phyloP scores from a whole-genome alignment of 2,888 invertebrate species.

The Synergus gifuensis region DNA sequence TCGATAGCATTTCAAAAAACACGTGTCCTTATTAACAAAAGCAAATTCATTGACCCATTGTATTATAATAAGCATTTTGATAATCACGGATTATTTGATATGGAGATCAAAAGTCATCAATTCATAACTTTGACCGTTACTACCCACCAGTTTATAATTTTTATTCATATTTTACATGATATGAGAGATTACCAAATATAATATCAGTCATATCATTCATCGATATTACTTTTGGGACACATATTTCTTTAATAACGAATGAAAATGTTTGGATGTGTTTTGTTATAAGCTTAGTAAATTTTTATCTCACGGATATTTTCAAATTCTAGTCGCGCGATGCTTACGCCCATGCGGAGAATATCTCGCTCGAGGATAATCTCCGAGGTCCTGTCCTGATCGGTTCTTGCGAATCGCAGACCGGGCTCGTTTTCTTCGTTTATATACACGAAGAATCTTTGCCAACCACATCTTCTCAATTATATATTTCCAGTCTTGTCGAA shows the following conservation, averaged over 20 bases:
- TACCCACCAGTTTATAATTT: too few relatives aligned
- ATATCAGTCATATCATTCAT: too few relatives aligned
- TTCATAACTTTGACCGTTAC: too few relatives aligned
- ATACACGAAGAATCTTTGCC: neutral
- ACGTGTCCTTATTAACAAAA: neutral
- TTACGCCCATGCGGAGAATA: slow-evolving; percentile 25
- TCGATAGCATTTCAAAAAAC: neutral
- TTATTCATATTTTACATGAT: too few relatives aligned
- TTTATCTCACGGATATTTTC: neutral
- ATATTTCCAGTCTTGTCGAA: neutral
- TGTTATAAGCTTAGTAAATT: neutral
- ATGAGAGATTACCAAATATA: too few relatives aligned
- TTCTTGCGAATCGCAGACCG: slow-evolving; percentile 11
- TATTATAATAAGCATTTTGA: neutral
- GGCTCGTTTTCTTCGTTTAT: neutral
- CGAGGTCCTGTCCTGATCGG: slow-evolving; percentile 22
- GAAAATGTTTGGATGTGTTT: too few relatives aligned
- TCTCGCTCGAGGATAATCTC: slow-evolving; percentile 25
- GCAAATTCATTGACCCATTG: neutral
- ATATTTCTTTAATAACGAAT: too few relatives aligned
- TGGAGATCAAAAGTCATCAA: too few relatives aligned
- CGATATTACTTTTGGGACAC: too few relatives aligned
- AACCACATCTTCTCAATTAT: neutral
- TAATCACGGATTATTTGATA: too few relatives aligned
- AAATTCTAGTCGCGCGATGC: neutral